phyloP scores from a whole-genome alignment of 2,113 vertebrate species.

The Eidolon helvum region DNA sequence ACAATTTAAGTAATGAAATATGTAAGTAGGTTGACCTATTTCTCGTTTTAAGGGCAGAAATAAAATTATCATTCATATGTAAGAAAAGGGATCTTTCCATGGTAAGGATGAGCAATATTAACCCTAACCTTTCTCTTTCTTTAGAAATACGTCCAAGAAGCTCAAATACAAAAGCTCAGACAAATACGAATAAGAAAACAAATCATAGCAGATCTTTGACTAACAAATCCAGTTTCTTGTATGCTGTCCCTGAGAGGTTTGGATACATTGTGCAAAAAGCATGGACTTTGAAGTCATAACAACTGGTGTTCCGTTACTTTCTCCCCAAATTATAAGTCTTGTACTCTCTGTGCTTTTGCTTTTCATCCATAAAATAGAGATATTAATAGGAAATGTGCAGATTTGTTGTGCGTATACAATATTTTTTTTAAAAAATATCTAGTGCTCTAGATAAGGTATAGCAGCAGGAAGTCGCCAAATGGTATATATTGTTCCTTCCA shows the following conservation, averaged over 20 bases:
- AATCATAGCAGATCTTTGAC: neutral
- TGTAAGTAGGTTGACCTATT: conserved; percentile 50
- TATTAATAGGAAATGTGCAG: neutral
- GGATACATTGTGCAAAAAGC: neutral
- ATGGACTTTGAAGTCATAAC: neutral
- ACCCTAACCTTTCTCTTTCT: neutral
- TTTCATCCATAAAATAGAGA: neutral
- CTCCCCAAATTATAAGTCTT: neutral
- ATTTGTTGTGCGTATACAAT: neutral
- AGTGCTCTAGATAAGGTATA: neutral
- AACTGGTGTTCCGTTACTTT: neutral
- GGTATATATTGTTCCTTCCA: neutral
- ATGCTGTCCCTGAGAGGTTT: neutral
- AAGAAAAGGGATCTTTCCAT: neutral
- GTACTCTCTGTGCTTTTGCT: neutral
- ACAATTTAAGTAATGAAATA: conserved; percentile 61
- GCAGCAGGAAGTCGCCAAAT: neutral
- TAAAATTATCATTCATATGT: conserved; percentile 44
- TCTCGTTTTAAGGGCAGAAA: conserved; percentile 53
- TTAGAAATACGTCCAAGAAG: neutral
- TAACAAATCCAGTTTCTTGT: neutral
- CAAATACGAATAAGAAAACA: neutral
- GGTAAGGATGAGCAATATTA: neutral
- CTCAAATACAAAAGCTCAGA: neutral
- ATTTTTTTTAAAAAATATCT: neutral